Base-by-base conservation (phyloP, 2,797 vertebrate genomes). In the Novumbra hubbsi region DNA sequence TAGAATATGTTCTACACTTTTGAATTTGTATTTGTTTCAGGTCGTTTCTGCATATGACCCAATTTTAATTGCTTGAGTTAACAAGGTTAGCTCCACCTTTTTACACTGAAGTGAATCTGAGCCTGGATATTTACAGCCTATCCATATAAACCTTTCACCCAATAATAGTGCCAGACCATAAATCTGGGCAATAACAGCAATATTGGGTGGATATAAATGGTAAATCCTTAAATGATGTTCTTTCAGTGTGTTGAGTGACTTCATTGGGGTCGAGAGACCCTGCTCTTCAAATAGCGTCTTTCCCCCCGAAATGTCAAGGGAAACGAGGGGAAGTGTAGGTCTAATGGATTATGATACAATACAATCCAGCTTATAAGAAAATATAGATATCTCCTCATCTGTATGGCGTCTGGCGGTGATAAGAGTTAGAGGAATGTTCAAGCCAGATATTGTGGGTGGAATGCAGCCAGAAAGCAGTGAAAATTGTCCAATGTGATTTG, bases 51-150 rank as follows among this genome's bases (percentile, higher is more conserved):
- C 81, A 85, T 88, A 86, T 89, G 88, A 91, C 88, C 88, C 87
- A 86, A 88, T 90, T 91, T 92, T 93, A 93, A 93, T 92, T 92
- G 88, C 78, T 78, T 79, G 85, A 91, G 86, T 92, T 92, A 91
- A 92, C 89, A 90, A 91, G 89, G 90, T 90, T 88, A 92, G 86
- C 85, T 87, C 78, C 77, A 84, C 87, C 88, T 80, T 85, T 89
- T 76, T 86, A 78, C 14, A 32, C 81, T 24, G 82, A 72, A 24
- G 71, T 83, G 88, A 86, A 90, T 90, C 85, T 88, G 78, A 81
- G 82, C 73, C 83, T 73, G 76, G 78, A 85, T 87, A 87, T 92
- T 90, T 84, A 88, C 79, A 88, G 87, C 82, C 84, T 87, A 89
- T 89, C 81, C 83, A 82, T 2, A 73, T 86, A 88, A 90, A 88